A percentile compares a stretch with the other conserved stretches of the same genome.
These are phyloP conservation scores for Pangasius larnaudii DNA, from an alignment of 2,797 vertebrate genomes.

Conservation along the genomic window DNA sequence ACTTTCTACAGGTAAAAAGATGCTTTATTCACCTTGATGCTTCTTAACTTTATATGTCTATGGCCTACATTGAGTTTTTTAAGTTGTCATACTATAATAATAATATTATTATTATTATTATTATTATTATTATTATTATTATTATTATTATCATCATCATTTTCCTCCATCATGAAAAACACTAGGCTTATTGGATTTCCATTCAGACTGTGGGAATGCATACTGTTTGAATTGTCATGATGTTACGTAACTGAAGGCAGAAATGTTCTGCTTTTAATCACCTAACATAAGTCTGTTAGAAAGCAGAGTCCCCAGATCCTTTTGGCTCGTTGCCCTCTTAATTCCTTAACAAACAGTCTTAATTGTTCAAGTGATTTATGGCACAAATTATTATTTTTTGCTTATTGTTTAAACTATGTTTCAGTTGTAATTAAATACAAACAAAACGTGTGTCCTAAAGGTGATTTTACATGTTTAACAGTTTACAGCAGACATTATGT, in stretches of 20 bases:
- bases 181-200: neutral
- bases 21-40: neutral
- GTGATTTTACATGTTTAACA: neutral
- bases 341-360: neutral
- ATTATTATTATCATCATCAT: neutral
- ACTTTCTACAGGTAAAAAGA: neutral
- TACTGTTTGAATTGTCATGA: neutral
- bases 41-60: neutral
- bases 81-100: neutral
- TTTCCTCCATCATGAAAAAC: neutral
- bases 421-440: neutral
- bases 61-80: neutral
- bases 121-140: no score
- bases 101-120: no score
- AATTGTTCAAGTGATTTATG: neutral
- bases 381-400: neutral
- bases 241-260: neutral
- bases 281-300: neutral
- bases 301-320: neutral
- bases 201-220: neutral
- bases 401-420: neutral
- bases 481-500: neutral
- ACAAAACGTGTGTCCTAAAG: neutral
- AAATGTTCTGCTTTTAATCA: neutral
- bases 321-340: neutral